Percentiles rank a stretch among this genome's conserved stretches.
Conservation (phyloP, 2,797 vertebrate species). For the Esox lucius region DNA sequence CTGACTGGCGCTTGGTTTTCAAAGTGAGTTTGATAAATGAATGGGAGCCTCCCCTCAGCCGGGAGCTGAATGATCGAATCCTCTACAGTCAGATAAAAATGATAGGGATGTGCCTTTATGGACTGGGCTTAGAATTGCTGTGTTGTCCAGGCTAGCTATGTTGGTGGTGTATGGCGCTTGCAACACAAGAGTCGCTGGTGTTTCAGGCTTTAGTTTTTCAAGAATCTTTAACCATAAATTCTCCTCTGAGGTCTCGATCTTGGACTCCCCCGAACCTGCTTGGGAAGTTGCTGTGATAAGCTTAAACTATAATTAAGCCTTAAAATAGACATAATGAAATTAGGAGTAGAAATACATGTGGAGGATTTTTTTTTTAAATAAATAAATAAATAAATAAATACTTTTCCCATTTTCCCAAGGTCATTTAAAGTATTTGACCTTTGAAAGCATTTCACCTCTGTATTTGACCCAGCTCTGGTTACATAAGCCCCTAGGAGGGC, state of each 20-base stretch:
- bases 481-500: background rate
- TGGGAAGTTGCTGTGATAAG: too few species aligned
- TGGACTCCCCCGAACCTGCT: too few species aligned
- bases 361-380: too few species aligned
- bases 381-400: too few species aligned
- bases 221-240: background rate
- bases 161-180: too few species aligned
- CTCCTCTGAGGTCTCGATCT: background rate
- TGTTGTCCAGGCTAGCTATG: background rate
- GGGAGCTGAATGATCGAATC: constrained; percentile 19
- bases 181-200: too few species aligned
- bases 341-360: too few species aligned
- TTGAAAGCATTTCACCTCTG: background rate
- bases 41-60: constrained; percentile 15
- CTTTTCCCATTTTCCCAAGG: background rate
- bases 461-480: background rate
- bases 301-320: too few species aligned
- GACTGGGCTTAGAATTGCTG: background rate
- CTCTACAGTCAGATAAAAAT: background rate
- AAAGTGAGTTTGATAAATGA: constrained; percentile 26
- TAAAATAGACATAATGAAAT: too few species aligned
- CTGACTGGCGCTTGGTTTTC: constrained; percentile 27
- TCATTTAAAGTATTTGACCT: background rate
- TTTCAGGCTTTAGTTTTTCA: background rate
- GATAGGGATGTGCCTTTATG: background rate